Evolutionary conservation across 2,113 vertebrate genomes (phyloP), one percentile per base, ranked within the genome.

Genomic region (Australoheros scitulus): DNA sequence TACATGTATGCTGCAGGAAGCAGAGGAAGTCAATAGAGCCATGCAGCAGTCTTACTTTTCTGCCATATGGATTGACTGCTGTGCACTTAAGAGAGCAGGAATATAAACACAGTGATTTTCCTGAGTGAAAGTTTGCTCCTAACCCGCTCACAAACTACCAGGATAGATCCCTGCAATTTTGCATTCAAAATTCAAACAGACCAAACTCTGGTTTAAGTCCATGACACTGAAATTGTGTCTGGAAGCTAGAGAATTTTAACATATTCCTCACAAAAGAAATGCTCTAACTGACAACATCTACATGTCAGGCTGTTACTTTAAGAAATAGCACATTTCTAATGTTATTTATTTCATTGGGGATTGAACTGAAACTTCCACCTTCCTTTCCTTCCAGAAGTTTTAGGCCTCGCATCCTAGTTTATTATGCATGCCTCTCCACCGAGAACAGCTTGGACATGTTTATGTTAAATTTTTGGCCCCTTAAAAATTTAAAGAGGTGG

Each of bases 361-460:
- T 14, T 34, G 8, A 80, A 74, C 17, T 56, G 8, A 85, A 85
- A 79, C 50, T 79, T 79, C n/a, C 70, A 15, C 9, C 20, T 84
- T 82, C 18, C 55, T 89, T 76, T 81, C 43, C 61, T 61, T 78
- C 18, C 74, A 80, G 57, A 14, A 65, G 82, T 87, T 84, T 29
- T 56, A 11, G 75, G 81, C 79, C 10, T 83, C 81, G 75, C 7
- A 59, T 13, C 3, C 22, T 64, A 15, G 2, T 84, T 58, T 70
- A 64, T 87, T 80, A 77, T 70, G 75, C 70, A 59, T 26, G 32
- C 43, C 52, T 32, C 47, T 91, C 79, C 80, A 6, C 75, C 4
- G 83, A 89, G 85, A 88, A 7, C n/a, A 41, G 55, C 88, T 61
- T 47, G 41, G 77, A 82, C 78, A 6, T 72, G 85, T 78, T 88